A percentile compares a stretch with the other conserved stretches of the same genome.
Conservation (phyloP, 2,113 vertebrate species). For the Nerophis lumbriciformis region DNA sequence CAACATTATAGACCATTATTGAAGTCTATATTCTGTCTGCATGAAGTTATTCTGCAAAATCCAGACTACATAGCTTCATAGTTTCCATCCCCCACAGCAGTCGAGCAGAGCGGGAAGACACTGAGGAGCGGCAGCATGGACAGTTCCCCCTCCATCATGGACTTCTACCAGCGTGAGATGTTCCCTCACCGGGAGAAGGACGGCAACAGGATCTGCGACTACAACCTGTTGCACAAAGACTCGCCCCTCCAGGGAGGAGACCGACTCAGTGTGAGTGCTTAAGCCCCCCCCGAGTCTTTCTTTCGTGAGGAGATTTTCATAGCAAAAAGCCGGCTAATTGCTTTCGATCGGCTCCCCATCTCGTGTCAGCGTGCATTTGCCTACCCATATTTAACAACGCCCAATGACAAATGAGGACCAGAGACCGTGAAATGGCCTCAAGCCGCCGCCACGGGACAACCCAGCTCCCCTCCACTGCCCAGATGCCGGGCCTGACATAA, state of each 20-base stretch:
- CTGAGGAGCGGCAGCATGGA: constrained; percentile 47
- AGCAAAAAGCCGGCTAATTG: constrained; percentile 54
- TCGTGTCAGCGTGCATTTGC: constrained; percentile 65
- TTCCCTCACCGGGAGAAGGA: constrained; percentile 52
- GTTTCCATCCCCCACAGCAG: constrained; percentile 11
- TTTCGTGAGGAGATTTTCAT: not conserved
- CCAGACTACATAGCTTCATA: not conserved
- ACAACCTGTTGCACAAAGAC: constrained; percentile 49
- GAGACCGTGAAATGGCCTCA: constrained; percentile 64
- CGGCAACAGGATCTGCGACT: constrained; percentile 51
- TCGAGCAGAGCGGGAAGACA: constrained; percentile 45
- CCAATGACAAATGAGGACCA: constrained; percentile 73
- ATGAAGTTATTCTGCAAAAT: not conserved
- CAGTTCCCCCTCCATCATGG: constrained; percentile 55
- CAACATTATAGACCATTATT: too few relatives aligned
- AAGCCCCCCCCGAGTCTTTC: constrained; percentile 1
- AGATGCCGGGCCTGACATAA: constrained; percentile 27
- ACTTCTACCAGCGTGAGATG: constrained; percentile 53
- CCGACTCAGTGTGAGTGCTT: constrained; percentile 50
- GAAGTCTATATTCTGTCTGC: too few relatives aligned
- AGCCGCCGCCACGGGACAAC: constrained; percentile 26
- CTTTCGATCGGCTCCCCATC: constrained; percentile 62
- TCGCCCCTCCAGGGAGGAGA: constrained; percentile 27
- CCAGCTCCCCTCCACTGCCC: constrained; percentile 16
- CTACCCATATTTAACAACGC: constrained; percentile 69